Base-by-base conservation (phyloP, 2,888 invertebrate genomes). In the Nephrocerus scutellatus region DNA sequence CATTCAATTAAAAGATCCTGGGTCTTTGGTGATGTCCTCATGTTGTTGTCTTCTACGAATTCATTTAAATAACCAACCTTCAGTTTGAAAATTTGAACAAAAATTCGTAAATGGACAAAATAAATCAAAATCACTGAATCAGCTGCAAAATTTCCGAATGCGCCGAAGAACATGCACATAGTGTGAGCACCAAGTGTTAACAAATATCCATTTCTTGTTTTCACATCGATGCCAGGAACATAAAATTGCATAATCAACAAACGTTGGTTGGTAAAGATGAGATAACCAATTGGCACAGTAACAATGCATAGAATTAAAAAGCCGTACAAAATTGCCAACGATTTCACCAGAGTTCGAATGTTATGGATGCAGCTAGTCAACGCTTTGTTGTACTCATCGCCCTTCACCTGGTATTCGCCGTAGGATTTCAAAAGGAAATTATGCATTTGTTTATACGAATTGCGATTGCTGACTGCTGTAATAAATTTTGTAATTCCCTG, bases 241-340 rank as follows among this genome's bases (percentile, higher is more conserved):
- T 37, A 12, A 19, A 39, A 42, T 13, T 40, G 42, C 45, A 45
- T 45, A 1, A 42, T 39, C 3, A 45, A 28, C 5, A 39, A 33
- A 8, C 37, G 42, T 18, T 31, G 12, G 0, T 29, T 26, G 3
- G 13, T 34, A 12, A 36, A 2, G 7, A 23, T 12, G 10, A 31
- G 23, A 15, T 22, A 21, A 2, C 26, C 5, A 6, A 35, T 1
- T 3, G 41, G 22, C 0, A 36, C 22, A 2, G 30, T 35, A 3
- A 36, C 13, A 8, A 31, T 15, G 3, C 23, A 9, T 2, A 25
- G 2, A 2, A 28, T 19, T 1, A 22, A 19, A n/a, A n/a, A n/a
- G n/a, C n/a, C n/a, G n/a, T n/a, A n/a, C n/a, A n/a, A n/a, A n/a
- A n/a, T n/a, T n/a, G n/a, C n/a, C n/a, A n/a, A n/a, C n/a, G n/a